Evolutionary conservation across 2,113 vertebrate species (phyloP), one percentile per base, ranked within the genome.

Genomic region (Oriolus oriolus): DNA sequence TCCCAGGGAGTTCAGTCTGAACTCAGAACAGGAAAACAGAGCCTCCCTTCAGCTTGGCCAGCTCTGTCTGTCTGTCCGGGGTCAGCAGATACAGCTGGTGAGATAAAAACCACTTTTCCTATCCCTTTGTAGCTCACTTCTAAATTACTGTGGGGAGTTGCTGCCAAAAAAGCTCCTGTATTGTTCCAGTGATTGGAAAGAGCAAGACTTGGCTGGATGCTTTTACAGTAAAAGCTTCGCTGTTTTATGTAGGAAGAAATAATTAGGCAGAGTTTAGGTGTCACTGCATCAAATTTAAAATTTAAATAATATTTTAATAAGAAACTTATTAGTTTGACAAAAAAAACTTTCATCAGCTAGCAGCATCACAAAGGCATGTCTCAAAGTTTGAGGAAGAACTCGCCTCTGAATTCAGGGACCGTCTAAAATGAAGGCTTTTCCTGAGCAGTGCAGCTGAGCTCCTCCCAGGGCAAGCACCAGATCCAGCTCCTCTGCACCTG

Each of bases 241-340:
- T 89, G 1, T 65, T 81, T 60, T 23, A 65, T 42, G 71, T 7
- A 59, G 39, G 66, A 88, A 85, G 70, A 53, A 85, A 60, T 42
- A 68, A 86, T 10, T 15, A 71, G 57, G 71, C 49, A 28, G 41
- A 84, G 35, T 70, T n/a, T 47, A 52, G 81, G 37, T 84, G 88
- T 47, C 71, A 68, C 52, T 12, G 19, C 60, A 63, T 49, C 37
- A 15, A 50, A 79, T 59, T 63, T 68, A 47, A 83, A 94, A 93
- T 81, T 95, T 94, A 96, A 96, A 94, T 94, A 89, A 49, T 33
- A 33, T 90, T 96, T 97, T 96, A 96, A 94, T 96, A 89, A 35
- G 81, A 92, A 96, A 86, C 59, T 86, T 27, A 30, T 4, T 60
- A 42, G 54, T 80, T 64, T 42, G 37, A 94, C 69, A 81, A 78